Evolutionary conservation across 2,113 vertebrate species (phyloP).

Genomic region (Tylochromis polylepis): DNA sequence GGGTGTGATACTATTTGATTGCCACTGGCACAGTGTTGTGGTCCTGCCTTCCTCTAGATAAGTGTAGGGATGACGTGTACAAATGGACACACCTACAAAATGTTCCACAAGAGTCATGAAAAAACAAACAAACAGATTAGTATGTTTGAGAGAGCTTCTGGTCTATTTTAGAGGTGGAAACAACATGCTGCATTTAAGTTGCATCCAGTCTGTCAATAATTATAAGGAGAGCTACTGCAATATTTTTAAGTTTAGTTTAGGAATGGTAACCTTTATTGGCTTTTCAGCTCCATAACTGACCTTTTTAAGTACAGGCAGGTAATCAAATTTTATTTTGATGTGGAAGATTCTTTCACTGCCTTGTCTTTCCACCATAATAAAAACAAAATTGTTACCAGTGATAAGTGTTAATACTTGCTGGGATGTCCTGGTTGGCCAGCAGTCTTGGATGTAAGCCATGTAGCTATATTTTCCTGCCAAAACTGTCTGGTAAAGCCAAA

Average conservation of each 20-base stretch:
- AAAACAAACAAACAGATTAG: background rate
- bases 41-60: conserved; percentile 42
- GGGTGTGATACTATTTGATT: conserved; percentile 41
- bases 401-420: background rate
- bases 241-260: background rate
- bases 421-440: background rate
- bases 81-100: background rate
- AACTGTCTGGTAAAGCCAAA: background rate
- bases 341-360: background rate
- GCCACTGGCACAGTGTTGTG: conserved; percentile 17
- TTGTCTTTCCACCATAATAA: background rate
- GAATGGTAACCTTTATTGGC: background rate
- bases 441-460: background rate
- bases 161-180: background rate
- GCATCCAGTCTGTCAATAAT: background rate
- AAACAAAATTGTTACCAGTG: background rate
- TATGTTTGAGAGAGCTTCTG: background rate
- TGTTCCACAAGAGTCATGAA: background rate
- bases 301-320: background rate
- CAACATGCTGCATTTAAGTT: background rate
- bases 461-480: background rate
- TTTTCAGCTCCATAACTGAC: background rate
- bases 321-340: background rate
- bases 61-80: background rate
- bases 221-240: background rate